phyloP scores from a whole-genome alignment of 92 coral and sea anemone species.

The Zoanthus gigantus region DNA sequence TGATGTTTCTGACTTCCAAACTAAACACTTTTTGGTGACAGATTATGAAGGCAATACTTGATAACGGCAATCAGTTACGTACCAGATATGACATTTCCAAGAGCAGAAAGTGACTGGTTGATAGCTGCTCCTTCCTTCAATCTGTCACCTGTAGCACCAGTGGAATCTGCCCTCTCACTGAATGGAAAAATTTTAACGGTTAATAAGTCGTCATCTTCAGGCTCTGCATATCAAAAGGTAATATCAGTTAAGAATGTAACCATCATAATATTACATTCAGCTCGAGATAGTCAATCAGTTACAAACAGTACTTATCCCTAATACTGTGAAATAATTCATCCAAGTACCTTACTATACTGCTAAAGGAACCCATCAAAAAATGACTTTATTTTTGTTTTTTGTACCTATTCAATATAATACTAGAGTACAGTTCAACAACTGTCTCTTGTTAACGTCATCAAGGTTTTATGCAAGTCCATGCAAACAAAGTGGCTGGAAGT shows the following conservation, averaged over 20 bases:
- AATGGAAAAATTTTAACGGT: background rate
- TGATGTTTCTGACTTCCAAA: too few relatives aligned
- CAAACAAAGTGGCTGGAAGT: too few relatives aligned
- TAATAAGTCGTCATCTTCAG: background rate
- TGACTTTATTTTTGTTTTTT: too few relatives aligned
- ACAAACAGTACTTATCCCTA: too few relatives aligned
- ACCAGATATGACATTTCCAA: constrained; percentile 97
- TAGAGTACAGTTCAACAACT: too few relatives aligned
- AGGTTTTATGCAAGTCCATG: too few relatives aligned
- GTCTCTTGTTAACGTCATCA: too few relatives aligned
- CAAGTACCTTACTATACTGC: too few relatives aligned
- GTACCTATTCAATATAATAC: too few relatives aligned
- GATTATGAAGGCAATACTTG: background rate
- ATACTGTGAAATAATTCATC: too few relatives aligned
- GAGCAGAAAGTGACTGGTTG: constrained; percentile 93
- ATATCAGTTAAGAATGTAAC: background rate
- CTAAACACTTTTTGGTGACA: background rate
- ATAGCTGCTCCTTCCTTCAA: constrained; percentile 98
- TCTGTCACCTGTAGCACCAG: constrained; percentile 98
- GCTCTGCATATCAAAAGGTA: background rate
- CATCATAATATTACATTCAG: background rate
- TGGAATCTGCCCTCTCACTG: constrained; percentile 97
- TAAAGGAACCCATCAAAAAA: too few relatives aligned
- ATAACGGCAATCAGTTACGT: background rate
- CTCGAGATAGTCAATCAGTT: too few relatives aligned